These are phyloP conservation scores for Cyaniris semiargus DNA, from an alignment of 2,888 invertebrate genomes.

Conservation along the genomic window DNA sequence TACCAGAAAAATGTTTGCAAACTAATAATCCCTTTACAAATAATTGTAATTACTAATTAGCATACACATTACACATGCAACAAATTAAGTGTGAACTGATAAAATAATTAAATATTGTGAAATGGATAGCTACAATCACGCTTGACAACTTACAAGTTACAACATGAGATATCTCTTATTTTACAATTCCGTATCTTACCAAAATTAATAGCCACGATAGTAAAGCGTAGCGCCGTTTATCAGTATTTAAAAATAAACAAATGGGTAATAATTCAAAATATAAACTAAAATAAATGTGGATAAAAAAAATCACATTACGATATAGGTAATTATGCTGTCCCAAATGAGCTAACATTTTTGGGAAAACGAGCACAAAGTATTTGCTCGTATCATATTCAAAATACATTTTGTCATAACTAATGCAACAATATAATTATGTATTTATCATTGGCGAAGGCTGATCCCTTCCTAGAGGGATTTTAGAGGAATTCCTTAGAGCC, in stretches of 20 bases:
- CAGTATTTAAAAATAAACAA: neutral
- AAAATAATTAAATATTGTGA: neutral
- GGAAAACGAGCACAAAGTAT: neutral
- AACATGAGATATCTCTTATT: neutral
- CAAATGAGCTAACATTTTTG: neutral
- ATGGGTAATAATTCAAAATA: neutral
- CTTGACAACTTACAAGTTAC: neutral
- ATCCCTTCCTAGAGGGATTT: neutral
- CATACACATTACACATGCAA: neutral
- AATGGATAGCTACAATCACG: neutral
- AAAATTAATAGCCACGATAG: slow-evolving; percentile 17
- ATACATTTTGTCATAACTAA: neutral
- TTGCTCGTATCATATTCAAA: no score
- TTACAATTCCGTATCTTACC: slow-evolving; percentile 20
- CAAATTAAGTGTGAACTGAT: neutral
- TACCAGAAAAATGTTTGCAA: neutral
- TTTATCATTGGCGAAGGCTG: no score
- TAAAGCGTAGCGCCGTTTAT: neutral
- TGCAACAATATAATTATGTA: neutral
- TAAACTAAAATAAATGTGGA: neutral
- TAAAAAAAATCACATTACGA: neutral
- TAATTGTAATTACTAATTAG: neutral
- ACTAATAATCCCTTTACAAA: neutral
- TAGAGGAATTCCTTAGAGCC: no score
- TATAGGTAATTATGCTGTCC: neutral